Evolutionary conservation across 2,888 invertebrate genomes (phyloP), one percentile per base, ranked within the genome.

Genomic region (Allygus modestus): DNA sequence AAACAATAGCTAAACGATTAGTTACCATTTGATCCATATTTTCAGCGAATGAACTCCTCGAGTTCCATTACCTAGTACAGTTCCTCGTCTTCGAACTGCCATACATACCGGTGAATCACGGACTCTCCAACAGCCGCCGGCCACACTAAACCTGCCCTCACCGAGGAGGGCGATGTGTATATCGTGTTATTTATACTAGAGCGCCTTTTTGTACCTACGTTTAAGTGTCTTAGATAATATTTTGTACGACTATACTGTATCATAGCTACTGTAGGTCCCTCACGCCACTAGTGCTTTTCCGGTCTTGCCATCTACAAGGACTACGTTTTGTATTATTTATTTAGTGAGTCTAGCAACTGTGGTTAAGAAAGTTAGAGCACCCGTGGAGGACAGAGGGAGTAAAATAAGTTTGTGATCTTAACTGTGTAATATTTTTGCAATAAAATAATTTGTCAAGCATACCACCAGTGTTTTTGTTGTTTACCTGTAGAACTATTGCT

Each of bases 131-230:
- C 7, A 23, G 4, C 4, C 7, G 73, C 37, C 23, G 73, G 41
- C 41, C 73, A 41, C 43, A 11, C n/a, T 7, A 7, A 7, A 23
- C 37, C 37, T 15, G n/a, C 31, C 37, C 37, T 33, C 37, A n/a
- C 5, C n/a, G 9, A 11, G 23, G 20, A n/a, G n/a, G 28, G 28
- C 1, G 26, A 7, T 77, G 77, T 77, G 77, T 77, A 77, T 46
- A 77, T 41, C 9, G 37, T 75, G 51, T 51, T 77, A 46, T 46
- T 77, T 46, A 51, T 77, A 33, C 2, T 71, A n/a, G 33, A 75
- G 75, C 75, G 75, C 46, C 79, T 15, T 79, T 77, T 79, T 79
- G 79, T 79, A 79, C 79, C 79, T 79, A 79, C 37, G 31, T 79
- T 51, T 79, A 58, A 79, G 79, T 51, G 17, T 58, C 17, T 1